Conservation (phyloP, 2,113 vertebrate genomes). For the Falco punctatus region DNA sequence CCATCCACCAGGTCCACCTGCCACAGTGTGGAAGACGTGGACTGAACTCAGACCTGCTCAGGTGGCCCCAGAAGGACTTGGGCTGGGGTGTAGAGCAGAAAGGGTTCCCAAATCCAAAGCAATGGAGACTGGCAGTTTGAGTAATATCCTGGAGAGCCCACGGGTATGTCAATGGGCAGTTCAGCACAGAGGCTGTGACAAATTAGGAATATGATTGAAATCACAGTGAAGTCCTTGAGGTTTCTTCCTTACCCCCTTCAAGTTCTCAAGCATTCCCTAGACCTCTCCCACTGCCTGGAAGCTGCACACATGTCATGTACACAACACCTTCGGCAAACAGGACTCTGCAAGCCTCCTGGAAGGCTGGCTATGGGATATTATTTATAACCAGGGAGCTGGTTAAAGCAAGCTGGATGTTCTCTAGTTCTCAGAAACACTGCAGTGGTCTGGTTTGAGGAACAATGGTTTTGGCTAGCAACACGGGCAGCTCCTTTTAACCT, state of each 20-base stretch:
- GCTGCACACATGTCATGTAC: rapidly evolving
- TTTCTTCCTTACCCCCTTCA: not conserved
- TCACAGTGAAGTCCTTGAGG: not conserved
- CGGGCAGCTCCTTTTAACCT: not conserved
- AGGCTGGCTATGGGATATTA: not conserved
- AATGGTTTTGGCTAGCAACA: not conserved
- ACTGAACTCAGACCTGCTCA: not conserved
- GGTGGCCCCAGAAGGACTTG: not conserved
- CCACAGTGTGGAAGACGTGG: not conserved
- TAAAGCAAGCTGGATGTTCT: not conserved
- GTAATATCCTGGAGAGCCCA: not conserved
- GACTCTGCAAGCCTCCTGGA: not conserved
- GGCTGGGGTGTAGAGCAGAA: not conserved
- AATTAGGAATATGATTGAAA: not conserved
- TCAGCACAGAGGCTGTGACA: not conserved
- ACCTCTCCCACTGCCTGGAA: not conserved
- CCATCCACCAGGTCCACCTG: not conserved
- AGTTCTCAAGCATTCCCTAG: too few species aligned
- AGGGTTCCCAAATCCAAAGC: not conserved
- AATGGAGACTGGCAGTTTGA: not conserved
- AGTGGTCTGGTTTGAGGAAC: not conserved
- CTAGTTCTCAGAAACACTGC: not conserved
- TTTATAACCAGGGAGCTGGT: not conserved
- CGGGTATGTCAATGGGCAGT: rapidly evolving
- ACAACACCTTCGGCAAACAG: not conserved